These are phyloP conservation scores for Myiotriccus ornatus DNA, from an alignment of 2,797 vertebrate genomes.

Conservation along the genomic window DNA sequence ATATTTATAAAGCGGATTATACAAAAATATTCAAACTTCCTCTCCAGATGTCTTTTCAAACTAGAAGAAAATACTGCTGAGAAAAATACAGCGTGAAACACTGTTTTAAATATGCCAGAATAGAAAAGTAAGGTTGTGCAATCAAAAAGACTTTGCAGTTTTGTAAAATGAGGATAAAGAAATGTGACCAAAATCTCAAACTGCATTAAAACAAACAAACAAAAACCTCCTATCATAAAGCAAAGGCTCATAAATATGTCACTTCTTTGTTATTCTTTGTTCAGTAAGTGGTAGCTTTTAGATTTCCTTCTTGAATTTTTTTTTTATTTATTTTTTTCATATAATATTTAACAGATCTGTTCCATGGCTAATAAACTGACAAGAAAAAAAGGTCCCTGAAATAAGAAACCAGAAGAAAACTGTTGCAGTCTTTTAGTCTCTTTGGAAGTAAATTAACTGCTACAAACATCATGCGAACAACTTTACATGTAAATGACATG, in stretches of 20 bases:
- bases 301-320: not conserved
- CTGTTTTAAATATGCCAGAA: not conserved
- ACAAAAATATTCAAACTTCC: not conserved
- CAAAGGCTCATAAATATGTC: not conserved
- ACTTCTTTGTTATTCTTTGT: not conserved
- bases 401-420: not conserved
- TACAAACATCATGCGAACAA: not conserved
- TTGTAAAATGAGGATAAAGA: not conserved
- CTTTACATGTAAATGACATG: not conserved
- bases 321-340: not conserved
- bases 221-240: not conserved
- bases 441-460: not conserved
- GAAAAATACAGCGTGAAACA: not conserved
- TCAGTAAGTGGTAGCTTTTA: not conserved
- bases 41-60: not conserved
- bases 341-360: not conserved
- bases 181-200: not conserved
- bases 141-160: not conserved
- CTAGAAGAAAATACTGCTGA: not conserved
- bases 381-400: not conserved
- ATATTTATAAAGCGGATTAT: not conserved
- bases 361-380: not conserved
- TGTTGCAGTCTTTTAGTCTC: not conserved
- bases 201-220: not conserved
- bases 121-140: not conserved